These are phyloP conservation scores for Aurelia aurita DNA, from an alignment of 30 jellyfish, hydroid and myxozoan species.

Conservation along the genomic window DNA sequence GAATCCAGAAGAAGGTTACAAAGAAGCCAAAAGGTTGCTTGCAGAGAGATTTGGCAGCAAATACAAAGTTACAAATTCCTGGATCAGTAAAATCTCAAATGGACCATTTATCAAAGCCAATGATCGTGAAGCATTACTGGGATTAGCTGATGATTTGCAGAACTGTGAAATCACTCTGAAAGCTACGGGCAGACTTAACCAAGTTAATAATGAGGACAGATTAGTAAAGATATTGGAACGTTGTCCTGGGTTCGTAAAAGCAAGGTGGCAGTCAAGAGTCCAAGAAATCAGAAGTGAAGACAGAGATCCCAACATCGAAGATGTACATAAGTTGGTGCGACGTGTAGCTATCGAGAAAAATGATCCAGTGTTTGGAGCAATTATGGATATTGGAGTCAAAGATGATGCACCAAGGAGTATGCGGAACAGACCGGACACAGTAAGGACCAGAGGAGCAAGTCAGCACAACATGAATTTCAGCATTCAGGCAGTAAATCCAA, in stretches of 20 bases:
- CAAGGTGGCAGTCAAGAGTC: conserved; percentile 38
- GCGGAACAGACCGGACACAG: no score
- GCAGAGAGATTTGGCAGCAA: conserved; percentile 62
- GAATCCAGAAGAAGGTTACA: conserved; percentile 39
- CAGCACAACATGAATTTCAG: conserved; percentile 9
- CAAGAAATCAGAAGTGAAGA: conserved; percentile 20
- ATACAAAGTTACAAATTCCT: neutral
- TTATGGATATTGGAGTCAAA: no score
- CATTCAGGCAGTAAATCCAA: neutral
- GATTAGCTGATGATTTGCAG: conserved; percentile 28
- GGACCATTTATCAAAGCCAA: conserved; percentile 13
- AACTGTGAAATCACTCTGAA: conserved; percentile 23
- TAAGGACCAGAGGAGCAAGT: no score
- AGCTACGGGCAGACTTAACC: conserved; percentile 34
- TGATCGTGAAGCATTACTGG: conserved; percentile 16
- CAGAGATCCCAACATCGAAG: conserved; percentile 34
- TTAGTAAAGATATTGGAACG: conserved; percentile 21
- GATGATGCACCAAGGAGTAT: no score
- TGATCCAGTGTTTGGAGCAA: conserved; percentile 13
- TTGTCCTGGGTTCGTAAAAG: conserved; percentile 25
- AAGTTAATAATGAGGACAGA: conserved; percentile 24
- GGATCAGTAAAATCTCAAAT: conserved; percentile 9
- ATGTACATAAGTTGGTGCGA: conserved; percentile 5
- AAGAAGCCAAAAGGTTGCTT: conserved; percentile 29
- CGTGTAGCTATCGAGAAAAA: conserved; percentile 7